Evolutionary conservation across 2,888 invertebrate genomes (phyloP).

Genomic region (Dryadula phaetusa): DNA sequence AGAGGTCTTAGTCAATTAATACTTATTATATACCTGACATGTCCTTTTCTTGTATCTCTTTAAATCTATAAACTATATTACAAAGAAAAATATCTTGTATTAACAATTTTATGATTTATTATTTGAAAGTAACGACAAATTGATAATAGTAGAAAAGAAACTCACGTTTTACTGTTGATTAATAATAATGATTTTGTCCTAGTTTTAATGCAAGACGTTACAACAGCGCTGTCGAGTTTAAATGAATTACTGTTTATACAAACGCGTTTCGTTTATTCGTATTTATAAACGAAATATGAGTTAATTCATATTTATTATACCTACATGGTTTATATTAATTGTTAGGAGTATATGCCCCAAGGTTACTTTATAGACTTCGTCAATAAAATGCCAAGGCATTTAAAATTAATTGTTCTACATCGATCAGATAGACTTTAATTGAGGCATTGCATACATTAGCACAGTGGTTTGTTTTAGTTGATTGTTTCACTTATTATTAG

Average conservation of each 20-base stretch:
- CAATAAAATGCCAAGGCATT: slow-evolving; percentile 40
- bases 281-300: slow-evolving; percentile 23
- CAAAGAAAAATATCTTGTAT: neutral
- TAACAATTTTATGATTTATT: slow-evolving; percentile 22
- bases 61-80: neutral
- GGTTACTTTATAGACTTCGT: slow-evolving; percentile 26
- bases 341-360: slow-evolving; percentile 38
- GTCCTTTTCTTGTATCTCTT: neutral
- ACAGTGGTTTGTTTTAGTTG: slow-evolving; percentile 9
- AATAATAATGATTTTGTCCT: slow-evolving; percentile 73
- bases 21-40: neutral
- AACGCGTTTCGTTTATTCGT: slow-evolving; percentile 24
- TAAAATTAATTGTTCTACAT: slow-evolving; percentile 36
- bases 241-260: slow-evolving; percentile 56
- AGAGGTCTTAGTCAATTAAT: slow-evolving; percentile 15
- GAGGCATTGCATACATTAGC: slow-evolving; percentile 22
- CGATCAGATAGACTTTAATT: slow-evolving; percentile 23
- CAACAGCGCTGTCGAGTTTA: slow-evolving; percentile 59
- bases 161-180: slow-evolving; percentile 65
- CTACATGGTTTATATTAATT: slow-evolving; percentile 33
- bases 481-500: neutral
- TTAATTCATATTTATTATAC: slow-evolving; percentile 35
- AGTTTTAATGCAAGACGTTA: slow-evolving; percentile 60
- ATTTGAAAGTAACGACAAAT: slow-evolving; percentile 32
- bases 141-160: slow-evolving; percentile 42